Conservation (phyloP, 1,140 invertebrate species). For the Choristoneura fumiferana region DNA sequence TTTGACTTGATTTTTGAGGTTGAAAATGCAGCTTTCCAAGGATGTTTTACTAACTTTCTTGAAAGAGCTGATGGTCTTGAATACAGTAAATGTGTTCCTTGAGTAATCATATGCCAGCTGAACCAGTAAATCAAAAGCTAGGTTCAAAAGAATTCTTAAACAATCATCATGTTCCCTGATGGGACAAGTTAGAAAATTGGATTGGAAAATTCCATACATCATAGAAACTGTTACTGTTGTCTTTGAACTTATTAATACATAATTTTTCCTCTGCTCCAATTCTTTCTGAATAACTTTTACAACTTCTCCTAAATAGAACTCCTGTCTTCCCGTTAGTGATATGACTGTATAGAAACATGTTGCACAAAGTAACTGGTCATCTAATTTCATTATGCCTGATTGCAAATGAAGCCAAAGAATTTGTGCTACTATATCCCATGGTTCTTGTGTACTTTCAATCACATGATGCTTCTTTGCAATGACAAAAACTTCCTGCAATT, state of each 20-base stretch:
- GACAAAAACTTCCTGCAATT: slow-evolving; percentile 51
- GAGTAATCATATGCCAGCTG: slow-evolving; percentile 66
- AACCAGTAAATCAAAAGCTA: slow-evolving; percentile 46
- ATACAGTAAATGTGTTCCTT: slow-evolving; percentile 60
- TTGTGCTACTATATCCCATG: slow-evolving; percentile 39
- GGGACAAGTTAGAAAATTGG: slow-evolving; percentile 48
- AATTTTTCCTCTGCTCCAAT: slow-evolving; percentile 26
- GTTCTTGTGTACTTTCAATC: slow-evolving; percentile 21
- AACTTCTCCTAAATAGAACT: slow-evolving; percentile 40
- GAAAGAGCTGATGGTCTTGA: slow-evolving; percentile 64
- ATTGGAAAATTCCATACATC: slow-evolving; percentile 72
- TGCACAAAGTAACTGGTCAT: slow-evolving; percentile 61
- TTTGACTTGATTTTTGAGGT: slow-evolving; percentile 41
- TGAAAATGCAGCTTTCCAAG: slow-evolving; percentile 45
- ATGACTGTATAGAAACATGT: slow-evolving; percentile 58
- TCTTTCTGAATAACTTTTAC: slow-evolving; percentile 38
- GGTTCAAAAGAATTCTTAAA: slow-evolving; percentile 36
- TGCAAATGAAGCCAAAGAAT: slow-evolving; percentile 53
- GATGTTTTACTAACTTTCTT: slow-evolving; percentile 54
- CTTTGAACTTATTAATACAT: slow-evolving; percentile 18
- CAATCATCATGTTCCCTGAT: slow-evolving; percentile 20
- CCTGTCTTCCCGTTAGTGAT: slow-evolving; percentile 32
- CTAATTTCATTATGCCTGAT: slow-evolving; percentile 43
- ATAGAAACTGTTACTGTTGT: slow-evolving; percentile 37
- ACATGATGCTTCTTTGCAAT: slow-evolving; percentile 32